Conservation (phyloP, 2,113 vertebrate genomes). For the Lepus timidus region DNA sequence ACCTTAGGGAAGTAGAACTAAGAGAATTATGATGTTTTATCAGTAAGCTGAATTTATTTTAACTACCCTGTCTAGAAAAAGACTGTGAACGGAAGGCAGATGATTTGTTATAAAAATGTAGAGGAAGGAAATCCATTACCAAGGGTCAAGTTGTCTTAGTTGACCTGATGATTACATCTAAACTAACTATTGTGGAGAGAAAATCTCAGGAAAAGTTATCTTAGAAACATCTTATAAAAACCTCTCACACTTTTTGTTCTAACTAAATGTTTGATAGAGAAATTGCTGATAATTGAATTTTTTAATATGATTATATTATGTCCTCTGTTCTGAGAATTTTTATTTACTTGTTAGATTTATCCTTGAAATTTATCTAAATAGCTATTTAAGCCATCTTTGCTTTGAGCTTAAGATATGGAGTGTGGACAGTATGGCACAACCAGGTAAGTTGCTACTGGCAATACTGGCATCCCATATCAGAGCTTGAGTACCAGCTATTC, state of each 20-base stretch:
- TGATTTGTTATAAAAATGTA: constrained; percentile 54
- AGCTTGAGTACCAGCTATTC: too few relatives aligned
- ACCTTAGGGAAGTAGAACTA: neutral
- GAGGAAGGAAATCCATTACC: constrained; percentile 18
- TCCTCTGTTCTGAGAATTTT: neutral
- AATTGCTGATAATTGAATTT: neutral
- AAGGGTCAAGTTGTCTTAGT: neutral
- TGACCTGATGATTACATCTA: neutral
- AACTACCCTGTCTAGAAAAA: constrained; percentile 45
- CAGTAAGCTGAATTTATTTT: constrained; percentile 57
- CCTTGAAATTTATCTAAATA: constrained; percentile 6
- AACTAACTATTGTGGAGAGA: neutral
- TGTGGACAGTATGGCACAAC: too few relatives aligned
- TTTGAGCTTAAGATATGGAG: neutral
- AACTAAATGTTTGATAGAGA: neutral
- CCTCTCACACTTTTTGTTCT: neutral
- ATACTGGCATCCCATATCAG: too few relatives aligned
- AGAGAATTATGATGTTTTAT: constrained; percentile 31
- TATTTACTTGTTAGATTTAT: constrained; percentile 15
- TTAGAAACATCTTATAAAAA: neutral
- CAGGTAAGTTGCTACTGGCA: too few relatives aligned
- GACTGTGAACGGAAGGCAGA: constrained; percentile 59
- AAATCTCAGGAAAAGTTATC: neutral
- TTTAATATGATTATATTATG: neutral
- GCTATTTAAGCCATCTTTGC: neutral